Evolutionary conservation across 1,140 invertebrate genomes (phyloP), one percentile per base, ranked within the genome.

Genomic region (Drosophila bocki): DNA sequence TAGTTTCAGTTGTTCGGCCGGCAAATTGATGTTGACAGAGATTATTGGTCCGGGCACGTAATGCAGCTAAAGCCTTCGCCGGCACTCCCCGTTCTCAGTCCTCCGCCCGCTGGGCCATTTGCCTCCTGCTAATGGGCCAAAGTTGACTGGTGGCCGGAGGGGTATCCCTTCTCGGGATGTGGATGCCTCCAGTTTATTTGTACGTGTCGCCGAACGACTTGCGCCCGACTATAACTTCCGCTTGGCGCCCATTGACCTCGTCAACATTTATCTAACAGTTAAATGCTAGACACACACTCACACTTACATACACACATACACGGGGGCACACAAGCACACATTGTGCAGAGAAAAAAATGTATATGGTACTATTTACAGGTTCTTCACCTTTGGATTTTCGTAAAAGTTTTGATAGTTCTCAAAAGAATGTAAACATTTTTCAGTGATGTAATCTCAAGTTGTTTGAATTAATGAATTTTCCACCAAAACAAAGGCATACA

Each of bases 11-110:
- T 81, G 71, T 71, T 79, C 78, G 75, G 61, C 65, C 41, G 71
- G 61, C 80, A 91, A 91, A 91, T 91, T 91, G 87, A 91, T 91
- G 88, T 91, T 91, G 88, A 91, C 88, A 91, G 88, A 91, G 87
- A 91, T 91, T 91, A 87, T 87, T 87, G 87, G 83, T 76, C 54
- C 67, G 70, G 85, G 81, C 84, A 90, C 85, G 85, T 90, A 88
- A 88, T 83, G 79, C 68, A 85, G 72, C 61, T 64, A 68, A 74
- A 72, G 70, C 45, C 37, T n/a, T 37, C 44, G 33, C 41, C 2
- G 35, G 8, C 35, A 15, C 35, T 47, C 65, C 22, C n/a, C 32
- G 15, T 19, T 32, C 19, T 3, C 13, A 29, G 9, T 11, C 11
- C 33, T 7, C 51, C 32, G 7, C 41, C 13, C 37, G 15, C 41